Evolutionary conservation across 2,113 vertebrate genomes (phyloP).

Genomic region (Natator depressus): DNA sequence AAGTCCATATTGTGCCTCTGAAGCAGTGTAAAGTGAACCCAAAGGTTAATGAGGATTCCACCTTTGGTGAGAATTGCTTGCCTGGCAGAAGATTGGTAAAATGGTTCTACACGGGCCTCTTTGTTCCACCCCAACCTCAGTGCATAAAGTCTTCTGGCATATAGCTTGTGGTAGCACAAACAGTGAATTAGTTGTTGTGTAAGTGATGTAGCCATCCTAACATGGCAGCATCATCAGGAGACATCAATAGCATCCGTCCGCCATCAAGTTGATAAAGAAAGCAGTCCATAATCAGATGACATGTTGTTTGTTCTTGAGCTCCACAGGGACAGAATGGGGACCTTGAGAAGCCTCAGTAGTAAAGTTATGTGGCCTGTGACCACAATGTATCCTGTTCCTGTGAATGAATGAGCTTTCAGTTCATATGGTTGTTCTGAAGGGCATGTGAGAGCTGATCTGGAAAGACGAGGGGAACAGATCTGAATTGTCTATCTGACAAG

Average conservation of each 20-base stretch:
- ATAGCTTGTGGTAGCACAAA: background rate
- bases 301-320: background rate
- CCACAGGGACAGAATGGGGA: background rate
- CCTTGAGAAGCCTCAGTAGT: background rate
- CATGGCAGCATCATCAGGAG: background rate
- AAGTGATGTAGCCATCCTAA: background rate
- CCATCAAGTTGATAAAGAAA: background rate
- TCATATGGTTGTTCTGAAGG: background rate
- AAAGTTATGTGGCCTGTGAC: background rate
- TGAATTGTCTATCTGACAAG: background rate
- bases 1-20: background rate
- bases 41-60: background rate
- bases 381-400: background rate
- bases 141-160: background rate
- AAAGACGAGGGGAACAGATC: background rate
- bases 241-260: background rate
- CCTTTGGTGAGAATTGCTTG: accelerated
- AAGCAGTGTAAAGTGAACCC: too few relatives aligned
- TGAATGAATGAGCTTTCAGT: background rate
- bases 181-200: background rate
- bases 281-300: background rate
- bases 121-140: background rate
- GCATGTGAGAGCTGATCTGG: background rate
- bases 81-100: accelerated
- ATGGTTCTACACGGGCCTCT: background rate